Base-by-base conservation (phyloP, 2,113 vertebrate species). In the Rhynchomys soricoides region DNA sequence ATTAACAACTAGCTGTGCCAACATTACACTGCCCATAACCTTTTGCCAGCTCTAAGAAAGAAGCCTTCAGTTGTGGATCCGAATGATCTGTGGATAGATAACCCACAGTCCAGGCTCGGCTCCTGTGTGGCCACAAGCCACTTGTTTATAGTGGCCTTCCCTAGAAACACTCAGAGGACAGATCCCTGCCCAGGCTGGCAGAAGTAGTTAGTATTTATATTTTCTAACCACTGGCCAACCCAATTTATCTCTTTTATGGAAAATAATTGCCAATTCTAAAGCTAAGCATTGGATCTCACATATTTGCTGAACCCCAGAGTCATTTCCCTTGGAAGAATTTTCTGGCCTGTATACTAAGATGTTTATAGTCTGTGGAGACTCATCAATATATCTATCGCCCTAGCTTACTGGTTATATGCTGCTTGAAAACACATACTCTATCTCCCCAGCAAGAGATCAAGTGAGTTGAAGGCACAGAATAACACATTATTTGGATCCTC, bases 281-380 rank as follows among this genome's bases (percentile, higher is more conserved):
- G 31, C 64, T 50, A 34, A 4, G 48, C 26, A 48, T 43, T 1
- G 34, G 2, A 48, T 40, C 86, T 22, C 16, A 37, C 2, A 6
- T 1, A 50, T 37, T 37, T 77, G 24, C 52, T 21, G 16, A n/a
- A 74, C 70, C 26, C 55, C 4, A 43, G 37, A n/a, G 45, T 2
- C 3, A 1, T 7, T 15, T 64, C 52, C 22, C 31, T 19, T 15
- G 11, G 3, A 70, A 48, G 34, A 19, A 40, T 16, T n/a, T 15
- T 81, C 37, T 70, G 16, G 7, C 66, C 17, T 16, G 50, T 16
- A 7, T 7, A 12, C 73, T 81, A 6, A n/a, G 17, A 62, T 9
- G 24, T 1, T 52, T 7, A 37, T 19, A 1, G 34, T 66, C 68
- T 57, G 2, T 0, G 0, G 17, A 15, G 12, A 22, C 43, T 5